phyloP scores from a whole-genome alignment of 2,888 invertebrate species.

The Ophonus ardosiacus region DNA sequence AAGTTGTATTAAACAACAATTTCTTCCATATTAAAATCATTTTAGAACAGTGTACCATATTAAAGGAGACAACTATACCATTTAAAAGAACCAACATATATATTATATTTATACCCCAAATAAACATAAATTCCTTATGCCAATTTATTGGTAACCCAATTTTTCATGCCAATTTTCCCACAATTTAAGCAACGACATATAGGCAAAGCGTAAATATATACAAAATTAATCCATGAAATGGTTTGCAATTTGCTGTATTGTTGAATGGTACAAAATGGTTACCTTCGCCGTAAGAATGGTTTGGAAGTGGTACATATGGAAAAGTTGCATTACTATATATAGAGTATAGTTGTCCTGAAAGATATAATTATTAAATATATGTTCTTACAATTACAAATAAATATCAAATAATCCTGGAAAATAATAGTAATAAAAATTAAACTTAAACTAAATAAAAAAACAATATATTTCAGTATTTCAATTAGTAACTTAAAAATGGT shows the following conservation, averaged over 20 bases:
- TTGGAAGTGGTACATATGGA: conserved; percentile 79
- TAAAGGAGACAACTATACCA: not conserved
- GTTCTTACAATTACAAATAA: not conserved
- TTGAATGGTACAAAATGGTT: not conserved
- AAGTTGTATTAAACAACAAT: no score
- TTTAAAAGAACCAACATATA: no score
- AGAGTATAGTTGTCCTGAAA: conserved; percentile 85
- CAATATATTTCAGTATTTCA: no score
- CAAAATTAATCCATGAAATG: conserved; percentile 1
- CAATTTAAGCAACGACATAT: not conserved
- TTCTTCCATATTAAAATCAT: no score
- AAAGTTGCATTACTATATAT: conserved; percentile 81
- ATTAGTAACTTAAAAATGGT: no score
- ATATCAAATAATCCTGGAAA: not conserved
- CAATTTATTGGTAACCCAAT: not conserved
- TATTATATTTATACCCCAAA: no score
- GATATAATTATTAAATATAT: conserved; percentile 65
- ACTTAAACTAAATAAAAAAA: not conserved
- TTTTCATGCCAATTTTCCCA: not conserved
- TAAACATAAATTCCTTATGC: not conserved
- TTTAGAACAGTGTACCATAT: not conserved
- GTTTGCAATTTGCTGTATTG: not conserved
- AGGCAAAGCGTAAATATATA: conserved; percentile 18
- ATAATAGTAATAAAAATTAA: not conserved
- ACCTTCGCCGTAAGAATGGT: conserved; percentile 45